Evolutionary conservation across 2,888 invertebrate species (phyloP).

Genomic region (Sisyra nigra): DNA sequence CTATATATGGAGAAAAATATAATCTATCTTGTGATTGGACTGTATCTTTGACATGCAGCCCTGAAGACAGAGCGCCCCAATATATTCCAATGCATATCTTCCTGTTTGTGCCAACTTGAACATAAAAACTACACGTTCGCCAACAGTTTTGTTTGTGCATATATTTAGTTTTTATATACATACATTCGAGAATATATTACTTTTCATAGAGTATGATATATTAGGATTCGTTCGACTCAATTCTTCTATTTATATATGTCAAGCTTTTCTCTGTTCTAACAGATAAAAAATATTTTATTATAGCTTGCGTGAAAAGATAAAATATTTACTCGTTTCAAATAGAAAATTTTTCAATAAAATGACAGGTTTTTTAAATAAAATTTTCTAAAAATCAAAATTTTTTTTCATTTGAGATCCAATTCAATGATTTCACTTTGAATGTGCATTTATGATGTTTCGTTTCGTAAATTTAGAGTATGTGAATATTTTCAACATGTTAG

Average conservation of each 20-base stretch:
- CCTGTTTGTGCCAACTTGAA: no score
- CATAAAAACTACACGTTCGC: no score
- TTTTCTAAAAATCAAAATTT: no score
- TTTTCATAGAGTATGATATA: slow-evolving; percentile 1
- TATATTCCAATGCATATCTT: no score
- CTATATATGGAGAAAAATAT: slow-evolving; percentile 13
- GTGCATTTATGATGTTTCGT: not conserved
- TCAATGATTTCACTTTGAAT: no score
- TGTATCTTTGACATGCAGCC: slow-evolving; percentile 17
- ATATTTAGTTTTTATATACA: no score
- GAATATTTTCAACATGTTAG: not conserved
- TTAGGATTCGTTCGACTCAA: slow-evolving; percentile 4
- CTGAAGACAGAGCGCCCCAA: not conserved
- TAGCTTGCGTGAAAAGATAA: not conserved
- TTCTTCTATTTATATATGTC: slow-evolving; percentile 5
- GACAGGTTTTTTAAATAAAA: no score
- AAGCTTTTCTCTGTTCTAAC: slow-evolving; percentile 1
- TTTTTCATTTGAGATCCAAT: no score
- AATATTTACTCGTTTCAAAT: no score
- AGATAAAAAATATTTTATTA: slow-evolving; percentile 3
- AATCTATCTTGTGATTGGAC: slow-evolving; percentile 22
- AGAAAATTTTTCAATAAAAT: no score
- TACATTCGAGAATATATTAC: no score
- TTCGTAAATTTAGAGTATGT: not conserved
- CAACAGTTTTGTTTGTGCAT: no score